phyloP scores from a whole-genome alignment of 2,797 vertebrate species.

The Schizothorax lantsangensis region DNA sequence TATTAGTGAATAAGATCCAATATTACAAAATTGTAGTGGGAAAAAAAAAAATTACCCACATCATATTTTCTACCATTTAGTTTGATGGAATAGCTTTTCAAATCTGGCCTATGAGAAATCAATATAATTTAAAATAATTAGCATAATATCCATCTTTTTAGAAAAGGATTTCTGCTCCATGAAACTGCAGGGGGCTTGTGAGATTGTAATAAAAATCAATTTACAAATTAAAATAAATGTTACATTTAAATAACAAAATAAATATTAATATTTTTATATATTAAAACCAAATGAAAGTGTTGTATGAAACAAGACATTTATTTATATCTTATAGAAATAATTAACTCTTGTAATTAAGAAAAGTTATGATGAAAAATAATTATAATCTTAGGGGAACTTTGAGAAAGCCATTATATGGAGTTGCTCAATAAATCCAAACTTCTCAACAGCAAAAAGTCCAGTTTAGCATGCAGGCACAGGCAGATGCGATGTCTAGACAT shows the following conservation, averaged over 20 bases:
- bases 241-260: too few species aligned
- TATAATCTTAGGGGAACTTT: not conserved
- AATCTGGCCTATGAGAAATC: not conserved
- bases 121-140: not conserved
- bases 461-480: constrained; percentile 25
- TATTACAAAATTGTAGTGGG: not conserved
- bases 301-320: not conserved
- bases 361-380: not conserved
- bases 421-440: constrained; percentile 7
- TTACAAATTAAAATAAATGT: not conserved
- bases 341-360: not conserved
- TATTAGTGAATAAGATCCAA: not conserved
- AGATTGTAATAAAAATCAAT: not conserved
- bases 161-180: not conserved
- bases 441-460: not conserved
- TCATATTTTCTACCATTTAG: not conserved
- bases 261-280: too few species aligned
- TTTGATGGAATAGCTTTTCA: not conserved
- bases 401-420: not conserved
- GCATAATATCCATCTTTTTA: not conserved
- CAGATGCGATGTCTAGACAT: constrained; percentile 8
- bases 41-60: not conserved
- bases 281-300: not conserved
- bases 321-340: not conserved
- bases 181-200: not conserved